Evolutionary conservation across 2,888 invertebrate species (phyloP).

Genomic region (Napeogenes sylphis): DNA sequence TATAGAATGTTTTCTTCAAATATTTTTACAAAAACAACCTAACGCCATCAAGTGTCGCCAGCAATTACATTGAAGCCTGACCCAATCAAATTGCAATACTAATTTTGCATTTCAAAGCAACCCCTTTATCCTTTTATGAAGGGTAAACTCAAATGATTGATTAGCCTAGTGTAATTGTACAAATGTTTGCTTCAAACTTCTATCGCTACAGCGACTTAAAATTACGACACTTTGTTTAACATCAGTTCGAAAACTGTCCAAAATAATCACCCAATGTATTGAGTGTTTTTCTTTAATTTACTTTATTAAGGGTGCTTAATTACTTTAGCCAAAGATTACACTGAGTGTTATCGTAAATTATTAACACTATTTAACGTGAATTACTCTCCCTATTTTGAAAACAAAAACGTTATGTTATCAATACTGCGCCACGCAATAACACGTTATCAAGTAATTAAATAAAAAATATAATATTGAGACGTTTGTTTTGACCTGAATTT

Average conservation of each 20-base stretch:
- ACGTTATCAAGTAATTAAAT: constrained; percentile 3
- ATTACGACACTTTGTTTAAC: constrained; percentile 36
- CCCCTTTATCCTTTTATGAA: constrained; percentile 29
- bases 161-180: constrained; percentile 52
- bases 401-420: constrained; percentile 37
- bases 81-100: constrained; percentile 24
- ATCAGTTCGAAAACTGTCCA: constrained; percentile 28
- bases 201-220: constrained; percentile 39
- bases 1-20: neutral
- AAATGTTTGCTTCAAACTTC: constrained; percentile 57
- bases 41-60: neutral
- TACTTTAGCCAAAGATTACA: constrained; percentile 19
- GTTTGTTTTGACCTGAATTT: constrained; percentile 3
- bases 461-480: neutral
- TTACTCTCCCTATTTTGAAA: constrained; percentile 27
- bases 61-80: constrained; percentile 10
- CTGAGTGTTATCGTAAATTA: constrained; percentile 20
- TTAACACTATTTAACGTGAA: constrained; percentile 28
- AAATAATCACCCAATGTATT: constrained; percentile 37
- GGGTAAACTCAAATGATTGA: constrained; percentile 58
- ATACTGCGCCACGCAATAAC: constrained; percentile 65
- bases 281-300: constrained; percentile 57
- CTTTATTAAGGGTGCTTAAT: constrained; percentile 23
- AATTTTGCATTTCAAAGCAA: constrained; percentile 32
- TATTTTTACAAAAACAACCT: constrained; percentile 4